Conservation (phyloP, 2,113 vertebrate genomes). For the Vireo altiloquus region DNA sequence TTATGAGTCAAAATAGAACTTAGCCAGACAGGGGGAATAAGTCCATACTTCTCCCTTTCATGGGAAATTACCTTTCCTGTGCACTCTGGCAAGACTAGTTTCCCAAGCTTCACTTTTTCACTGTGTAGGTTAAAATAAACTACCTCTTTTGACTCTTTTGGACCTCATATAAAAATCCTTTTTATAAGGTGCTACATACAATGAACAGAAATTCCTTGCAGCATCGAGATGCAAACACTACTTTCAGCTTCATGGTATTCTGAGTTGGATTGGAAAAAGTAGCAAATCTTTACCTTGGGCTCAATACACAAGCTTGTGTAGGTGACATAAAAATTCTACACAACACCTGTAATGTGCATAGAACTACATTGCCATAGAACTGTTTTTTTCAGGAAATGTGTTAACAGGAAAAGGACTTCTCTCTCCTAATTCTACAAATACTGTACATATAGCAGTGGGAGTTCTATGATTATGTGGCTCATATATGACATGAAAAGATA, state of each 20-base stretch:
- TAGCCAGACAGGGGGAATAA: not conserved
- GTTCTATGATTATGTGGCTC: not conserved
- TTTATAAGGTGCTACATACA: not conserved
- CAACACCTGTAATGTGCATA: accelerated
- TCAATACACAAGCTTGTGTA: not conserved
- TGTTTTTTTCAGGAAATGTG: not conserved
- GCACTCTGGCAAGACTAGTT: not conserved
- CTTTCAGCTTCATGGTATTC: not conserved
- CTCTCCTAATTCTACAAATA: not conserved
- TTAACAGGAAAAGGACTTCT: not conserved
- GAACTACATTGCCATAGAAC: not conserved
- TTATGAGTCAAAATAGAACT: not conserved
- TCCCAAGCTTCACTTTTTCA: not conserved
- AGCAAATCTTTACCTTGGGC: not conserved
- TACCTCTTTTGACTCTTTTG: not conserved
- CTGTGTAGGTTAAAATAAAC: not conserved
- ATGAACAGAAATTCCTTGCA: not conserved
- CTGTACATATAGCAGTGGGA: not conserved
- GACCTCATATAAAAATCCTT: not conserved
- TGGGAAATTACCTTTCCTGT: not conserved
- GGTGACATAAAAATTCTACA: not conserved
- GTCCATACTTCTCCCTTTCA: not conserved
- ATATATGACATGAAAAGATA: not conserved
- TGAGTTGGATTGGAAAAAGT: not conserved
- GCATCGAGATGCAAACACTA: not conserved